Evolutionary conservation across 2,113 vertebrate species (phyloP), one percentile per base, ranked within the genome.

Genomic region (Spea bombifrons): DNA sequence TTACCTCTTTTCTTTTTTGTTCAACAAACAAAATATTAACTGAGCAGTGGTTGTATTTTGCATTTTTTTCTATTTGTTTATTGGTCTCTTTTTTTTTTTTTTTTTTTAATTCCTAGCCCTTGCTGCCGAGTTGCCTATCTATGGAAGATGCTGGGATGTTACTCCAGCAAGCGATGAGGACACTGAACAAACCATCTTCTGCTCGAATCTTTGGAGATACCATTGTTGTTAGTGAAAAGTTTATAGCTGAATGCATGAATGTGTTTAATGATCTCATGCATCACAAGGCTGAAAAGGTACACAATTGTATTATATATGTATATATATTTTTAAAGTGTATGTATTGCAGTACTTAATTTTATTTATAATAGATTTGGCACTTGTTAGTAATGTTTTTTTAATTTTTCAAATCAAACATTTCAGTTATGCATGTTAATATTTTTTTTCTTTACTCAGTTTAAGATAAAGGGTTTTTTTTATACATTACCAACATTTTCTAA

Each of bases 201-300:
- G 88, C 91, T 83, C 79, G 90, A 71, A 82, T 97, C 74, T 93
- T 98, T 73, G 90, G 83, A 4, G 91, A 92, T 75, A 96, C 94
- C 0, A 84, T 94, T 8, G 95, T 96, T 0, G 91, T 98, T 86
- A 97, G 96, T 57, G 95, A 98, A 86, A 97, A 95, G 79, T 98
- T 98, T 88, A 84, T 99, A 84, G 92, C 83, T 84, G 90, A 84
- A 86, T 98, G 96, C 84, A 78, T 88, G 9, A 84, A 88, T 43
- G 81, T 96, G 0, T 99, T 99, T 84, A 90, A 90, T 55, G 90
- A 93, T 44, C 82, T 87, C 78, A 97, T 99, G 95, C 96, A 94
- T 75, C 92, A 94, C 75, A 98, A 95, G 84, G 97, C 97, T 69
- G 92, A 95, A 90, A 97, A 95, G 94, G 97, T 99, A 90, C 59